phyloP scores from a whole-genome alignment of 2,797 vertebrate species.

The Chelidonichthys spinosus region DNA sequence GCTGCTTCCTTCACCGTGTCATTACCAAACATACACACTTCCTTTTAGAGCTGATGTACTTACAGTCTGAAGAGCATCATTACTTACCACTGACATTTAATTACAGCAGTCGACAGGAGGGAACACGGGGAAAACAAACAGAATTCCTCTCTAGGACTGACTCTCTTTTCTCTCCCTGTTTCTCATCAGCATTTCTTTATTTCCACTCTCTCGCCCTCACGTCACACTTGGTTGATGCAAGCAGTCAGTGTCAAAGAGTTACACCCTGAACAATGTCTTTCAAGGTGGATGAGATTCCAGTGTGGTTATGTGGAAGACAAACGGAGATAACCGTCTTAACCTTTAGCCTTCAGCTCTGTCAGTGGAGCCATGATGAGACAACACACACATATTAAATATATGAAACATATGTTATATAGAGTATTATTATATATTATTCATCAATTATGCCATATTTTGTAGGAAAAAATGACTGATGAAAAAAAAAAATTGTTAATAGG shows the following conservation, averaged over 20 bases:
- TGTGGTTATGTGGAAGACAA: background rate
- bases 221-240: background rate
- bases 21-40: conserved; percentile 42
- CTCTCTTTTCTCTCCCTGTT: background rate
- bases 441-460: too few species aligned
- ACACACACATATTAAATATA: too few species aligned
- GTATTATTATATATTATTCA: too few species aligned
- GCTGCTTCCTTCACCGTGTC: conserved; percentile 19
- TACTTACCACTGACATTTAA: conserved; percentile 60
- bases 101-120: conserved; percentile 40
- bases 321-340: background rate
- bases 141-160: background rate
- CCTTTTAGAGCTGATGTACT: conserved; percentile 38
- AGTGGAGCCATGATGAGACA: too few species aligned
- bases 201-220: background rate
- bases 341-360: too few species aligned
- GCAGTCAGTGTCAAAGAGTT: background rate
- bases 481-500: too few species aligned
- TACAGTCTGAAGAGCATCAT: conserved; percentile 45
- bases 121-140: conserved; percentile 15
- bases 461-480: too few species aligned
- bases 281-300: background rate
- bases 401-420: too few species aligned
- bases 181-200: background rate
- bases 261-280: background rate